Percentiles rank a stretch among this genome's conserved stretches.
phyloP scores from a whole-genome alignment of 2,888 invertebrate genomes.

The Trachelus stipa region DNA sequence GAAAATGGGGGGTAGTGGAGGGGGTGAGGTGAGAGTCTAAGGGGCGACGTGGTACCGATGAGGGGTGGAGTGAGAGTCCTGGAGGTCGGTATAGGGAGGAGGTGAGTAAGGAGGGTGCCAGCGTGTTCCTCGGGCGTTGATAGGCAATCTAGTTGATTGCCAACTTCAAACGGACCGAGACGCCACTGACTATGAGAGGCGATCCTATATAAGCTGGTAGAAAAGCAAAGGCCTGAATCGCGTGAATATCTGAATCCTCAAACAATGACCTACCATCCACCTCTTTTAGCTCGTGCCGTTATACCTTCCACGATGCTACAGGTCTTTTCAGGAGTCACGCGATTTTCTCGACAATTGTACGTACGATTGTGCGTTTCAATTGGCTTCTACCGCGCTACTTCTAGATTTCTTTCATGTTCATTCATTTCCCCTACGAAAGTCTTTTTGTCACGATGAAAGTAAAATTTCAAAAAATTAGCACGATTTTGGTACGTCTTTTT shows the following conservation, averaged over 20 bases:
- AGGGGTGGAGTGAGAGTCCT: conserved; percentile 29
- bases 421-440: background rate
- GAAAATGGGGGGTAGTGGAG: conserved; percentile 20
- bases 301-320: background rate
- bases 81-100: conserved; percentile 14
- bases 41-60: conserved; percentile 22
- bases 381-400: background rate
- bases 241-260: conserved; percentile 32
- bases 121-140: conserved; percentile 57
- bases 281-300: conserved; percentile 7
- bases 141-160: conserved; percentile 67
- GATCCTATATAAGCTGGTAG: conserved; percentile 36
- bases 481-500: background rate
- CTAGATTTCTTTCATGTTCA: too few relatives aligned
- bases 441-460: background rate
- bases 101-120: conserved; percentile 36
- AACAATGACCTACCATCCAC: conserved; percentile 25
- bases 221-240: conserved; percentile 33
- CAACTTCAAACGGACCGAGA: conserved; percentile 63
- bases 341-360: background rate
- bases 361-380: background rate
- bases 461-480: background rate
- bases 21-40: conserved; percentile 29
- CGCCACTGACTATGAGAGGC: conserved; percentile 28
- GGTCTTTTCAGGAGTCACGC: background rate